A percentile compares a stretch with the other conserved stretches of the same genome.
Conservation (phyloP, 2,888 invertebrate species). For the Macrosiphum euphorbiae region DNA sequence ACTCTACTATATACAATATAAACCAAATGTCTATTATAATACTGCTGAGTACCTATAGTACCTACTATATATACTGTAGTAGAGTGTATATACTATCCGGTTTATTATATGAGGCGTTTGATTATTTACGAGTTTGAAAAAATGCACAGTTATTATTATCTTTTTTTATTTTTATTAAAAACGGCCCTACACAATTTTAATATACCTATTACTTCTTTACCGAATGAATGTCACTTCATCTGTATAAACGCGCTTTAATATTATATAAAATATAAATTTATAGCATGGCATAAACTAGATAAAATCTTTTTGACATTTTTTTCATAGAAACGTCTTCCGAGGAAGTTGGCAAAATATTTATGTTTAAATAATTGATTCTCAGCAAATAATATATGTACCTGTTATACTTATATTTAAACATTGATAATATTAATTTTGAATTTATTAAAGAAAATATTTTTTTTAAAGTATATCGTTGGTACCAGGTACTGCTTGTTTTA, state of each 20-base stretch:
- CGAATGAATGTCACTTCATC: neutral
- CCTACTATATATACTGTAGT: no score
- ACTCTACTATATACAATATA: neutral
- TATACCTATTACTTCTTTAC: neutral
- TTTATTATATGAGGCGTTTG: neutral
- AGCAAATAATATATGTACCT: no score
- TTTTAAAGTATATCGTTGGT: no score
- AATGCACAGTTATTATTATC: conserved; percentile 12
- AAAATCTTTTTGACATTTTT: neutral
- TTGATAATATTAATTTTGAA: no score
- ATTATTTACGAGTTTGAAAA: conserved; percentile 42
- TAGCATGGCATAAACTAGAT: neutral
- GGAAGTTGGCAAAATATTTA: no score
- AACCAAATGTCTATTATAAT: neutral
- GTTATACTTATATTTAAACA: no score
- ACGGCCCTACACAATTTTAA: neutral
- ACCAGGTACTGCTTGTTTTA: no score
- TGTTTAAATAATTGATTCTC: no score
- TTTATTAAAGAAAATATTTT: no score
- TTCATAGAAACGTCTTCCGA: neutral
- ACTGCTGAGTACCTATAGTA: neutral
- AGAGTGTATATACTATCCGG: neutral
- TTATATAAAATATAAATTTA: neutral
- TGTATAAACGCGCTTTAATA: neutral
- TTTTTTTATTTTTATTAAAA: conserved; percentile 15